phyloP scores from a whole-genome alignment of 1,140 invertebrate genomes.

The Rhopalosiphum maidis region DNA sequence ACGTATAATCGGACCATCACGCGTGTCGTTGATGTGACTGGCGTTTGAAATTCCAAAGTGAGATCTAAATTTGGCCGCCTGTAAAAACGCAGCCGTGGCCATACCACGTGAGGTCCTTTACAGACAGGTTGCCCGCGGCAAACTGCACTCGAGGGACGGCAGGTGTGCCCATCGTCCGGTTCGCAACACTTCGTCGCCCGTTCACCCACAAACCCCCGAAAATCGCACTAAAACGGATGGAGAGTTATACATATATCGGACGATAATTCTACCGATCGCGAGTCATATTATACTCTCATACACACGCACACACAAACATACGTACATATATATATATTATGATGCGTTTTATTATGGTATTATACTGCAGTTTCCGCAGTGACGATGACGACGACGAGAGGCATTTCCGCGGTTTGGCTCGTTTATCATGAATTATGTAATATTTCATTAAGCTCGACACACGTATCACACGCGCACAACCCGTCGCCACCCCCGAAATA shows the following conservation, averaged over 20 bases:
- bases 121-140: not conserved
- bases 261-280: not conserved
- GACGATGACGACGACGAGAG: not conserved
- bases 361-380: not conserved
- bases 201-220: not conserved
- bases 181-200: not conserved
- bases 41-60: not conserved
- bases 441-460: slow-evolving; percentile 24
- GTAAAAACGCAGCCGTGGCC: not conserved
- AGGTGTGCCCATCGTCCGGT: not conserved
- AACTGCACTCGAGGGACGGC: not conserved
- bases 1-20: not conserved
- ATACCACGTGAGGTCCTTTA: not conserved
- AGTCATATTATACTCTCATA: not conserved
- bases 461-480: not conserved
- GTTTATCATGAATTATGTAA: slow-evolving; percentile 28
- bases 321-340: not conserved
- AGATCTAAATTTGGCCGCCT: not conserved
- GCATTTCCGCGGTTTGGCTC: not conserved
- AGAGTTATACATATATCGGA: not conserved
- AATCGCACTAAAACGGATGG: not conserved
- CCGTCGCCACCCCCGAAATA: not conserved
- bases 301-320: no score
- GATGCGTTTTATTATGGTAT: not conserved
- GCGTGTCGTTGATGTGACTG: not conserved